phyloP scores from a whole-genome alignment of 2,888 invertebrate genomes.

The Diarsia rubi region DNA sequence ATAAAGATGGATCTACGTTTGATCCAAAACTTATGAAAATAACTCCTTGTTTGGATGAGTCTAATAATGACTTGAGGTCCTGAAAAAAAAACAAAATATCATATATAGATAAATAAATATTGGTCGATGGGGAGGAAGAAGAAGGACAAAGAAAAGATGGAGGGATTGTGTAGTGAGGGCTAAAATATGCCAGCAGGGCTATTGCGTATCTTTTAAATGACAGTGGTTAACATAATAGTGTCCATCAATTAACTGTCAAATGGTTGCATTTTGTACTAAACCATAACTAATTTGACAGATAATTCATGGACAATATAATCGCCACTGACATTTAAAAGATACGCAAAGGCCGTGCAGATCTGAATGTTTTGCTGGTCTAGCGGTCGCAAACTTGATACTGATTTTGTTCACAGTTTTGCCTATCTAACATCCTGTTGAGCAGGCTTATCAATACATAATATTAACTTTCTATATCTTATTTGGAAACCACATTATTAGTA shows the following conservation, averaged over 20 bases:
- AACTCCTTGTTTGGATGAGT: conserved; percentile 32
- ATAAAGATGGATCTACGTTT: conserved; percentile 17
- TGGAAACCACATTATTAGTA: background rate
- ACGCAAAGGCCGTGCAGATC: too few species aligned
- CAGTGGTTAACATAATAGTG: too few species aligned
- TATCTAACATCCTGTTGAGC: background rate
- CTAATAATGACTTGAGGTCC: conserved; percentile 32
- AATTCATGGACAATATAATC: too few species aligned
- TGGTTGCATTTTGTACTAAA: too few species aligned
- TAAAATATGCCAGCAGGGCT: too few species aligned
- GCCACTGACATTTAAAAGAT: too few species aligned
- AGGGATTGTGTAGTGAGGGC: background rate
- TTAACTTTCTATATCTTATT: background rate
- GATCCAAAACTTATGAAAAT: conserved; percentile 46
- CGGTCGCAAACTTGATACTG: background rate
- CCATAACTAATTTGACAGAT: too few species aligned
- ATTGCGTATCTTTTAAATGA: too few species aligned
- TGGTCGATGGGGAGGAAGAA: background rate
- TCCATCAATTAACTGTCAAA: too few species aligned
- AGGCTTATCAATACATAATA: background rate
- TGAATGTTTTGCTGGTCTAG: background rate
- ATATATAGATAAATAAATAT: background rate
- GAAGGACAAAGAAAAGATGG: background rate
- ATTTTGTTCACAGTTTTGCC: background rate
- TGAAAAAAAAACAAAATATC: background rate